These are phyloP conservation scores for Neoniphon sammara DNA, from an alignment of 2,797 vertebrate species.

Conservation along the genomic window DNA sequence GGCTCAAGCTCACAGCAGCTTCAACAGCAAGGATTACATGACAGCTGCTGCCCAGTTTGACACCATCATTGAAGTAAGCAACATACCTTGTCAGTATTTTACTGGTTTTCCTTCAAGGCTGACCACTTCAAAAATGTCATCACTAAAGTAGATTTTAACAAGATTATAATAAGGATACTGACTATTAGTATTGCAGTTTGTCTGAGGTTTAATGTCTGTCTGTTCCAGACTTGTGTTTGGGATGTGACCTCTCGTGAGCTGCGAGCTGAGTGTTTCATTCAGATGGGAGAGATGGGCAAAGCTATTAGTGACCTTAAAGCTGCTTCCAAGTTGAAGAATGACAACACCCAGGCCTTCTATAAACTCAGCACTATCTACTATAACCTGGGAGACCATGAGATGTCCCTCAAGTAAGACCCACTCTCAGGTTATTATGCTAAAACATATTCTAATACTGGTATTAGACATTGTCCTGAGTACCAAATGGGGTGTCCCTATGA, in stretches of 20 bases:
- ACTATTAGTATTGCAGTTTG: constrained; percentile 12
- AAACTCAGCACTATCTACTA: constrained; percentile 97
- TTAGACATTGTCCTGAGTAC: neutral
- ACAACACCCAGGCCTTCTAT: constrained; percentile 96
- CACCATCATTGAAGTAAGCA: constrained; percentile 89
- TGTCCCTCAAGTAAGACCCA: constrained; percentile 92
- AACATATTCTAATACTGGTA: neutral
- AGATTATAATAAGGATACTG: neutral
- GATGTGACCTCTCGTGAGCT: constrained; percentile 93
- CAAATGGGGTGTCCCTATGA: neutral
- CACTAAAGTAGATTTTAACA: neutral
- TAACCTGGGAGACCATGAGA: constrained; percentile 93
- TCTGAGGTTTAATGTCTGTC: constrained; percentile 8
- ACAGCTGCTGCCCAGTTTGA: constrained; percentile 87
- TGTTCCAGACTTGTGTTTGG: constrained; percentile 93
- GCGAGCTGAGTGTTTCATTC: constrained; percentile 94
- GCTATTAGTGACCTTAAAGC: constrained; percentile 96
- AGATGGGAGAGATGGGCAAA: constrained; percentile 93
- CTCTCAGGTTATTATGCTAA: neutral
- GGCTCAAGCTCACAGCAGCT: constrained; percentile 83
- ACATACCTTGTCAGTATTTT: constrained; percentile 1
- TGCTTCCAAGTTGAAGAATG: constrained; percentile 92
- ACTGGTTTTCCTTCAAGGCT: constrained; percentile 2
- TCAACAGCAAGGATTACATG: constrained; percentile 82
- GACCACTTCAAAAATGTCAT: neutral